Evolutionary conservation across 2,797 vertebrate species (phyloP), one percentile per base, ranked within the genome.

Genomic region (Okamejei kenojei): DNA sequence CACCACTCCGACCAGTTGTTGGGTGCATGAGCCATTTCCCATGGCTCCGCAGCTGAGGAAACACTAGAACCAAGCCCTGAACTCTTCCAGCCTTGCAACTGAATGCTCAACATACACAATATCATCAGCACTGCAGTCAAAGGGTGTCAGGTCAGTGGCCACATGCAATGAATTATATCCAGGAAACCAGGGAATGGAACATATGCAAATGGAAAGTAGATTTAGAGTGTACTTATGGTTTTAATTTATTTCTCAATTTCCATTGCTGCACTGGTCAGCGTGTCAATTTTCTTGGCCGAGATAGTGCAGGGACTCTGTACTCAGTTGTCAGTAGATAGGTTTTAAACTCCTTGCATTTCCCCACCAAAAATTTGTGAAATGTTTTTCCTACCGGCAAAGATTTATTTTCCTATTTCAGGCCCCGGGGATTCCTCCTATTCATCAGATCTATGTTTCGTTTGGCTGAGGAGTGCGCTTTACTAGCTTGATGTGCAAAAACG

Each of bases 281-380:
- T 76, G 58, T 92, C 73, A 76, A 76, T 92, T 92, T 92, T 92
- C 68, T 92, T 92, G 90, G 90, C 90, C 58, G 26, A 73, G 68
- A 58, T 35, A 92, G 71, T 91, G 68, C 38, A 92, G 73, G 71
- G 90, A 74, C 71, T 74, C 73, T 29, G 23, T 38, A n/a, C 45
- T 13, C 90, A 92, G 90, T 71, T 74, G 71, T 92, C 90, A 76
- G 71, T 76, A n/a, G 90, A 92, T 45, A 76, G 90, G 90, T 38
- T 92, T 73, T 74, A 91, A 91, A 45, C 65, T 45, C 88, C 45
- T 76, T 76, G 38, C 73, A 76, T 71, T 76, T 92, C 35, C 71
- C 38, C 45, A 92, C 90, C 90, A 92, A 92, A 92, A 92, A 92
- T 76, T 38, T 76, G 73, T 26, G 90, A 71, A 76, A 92, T 92